These are phyloP conservation scores for Eupithecia tripunctaria DNA, from an alignment of 2,888 invertebrate species.

Conservation along the genomic window DNA sequence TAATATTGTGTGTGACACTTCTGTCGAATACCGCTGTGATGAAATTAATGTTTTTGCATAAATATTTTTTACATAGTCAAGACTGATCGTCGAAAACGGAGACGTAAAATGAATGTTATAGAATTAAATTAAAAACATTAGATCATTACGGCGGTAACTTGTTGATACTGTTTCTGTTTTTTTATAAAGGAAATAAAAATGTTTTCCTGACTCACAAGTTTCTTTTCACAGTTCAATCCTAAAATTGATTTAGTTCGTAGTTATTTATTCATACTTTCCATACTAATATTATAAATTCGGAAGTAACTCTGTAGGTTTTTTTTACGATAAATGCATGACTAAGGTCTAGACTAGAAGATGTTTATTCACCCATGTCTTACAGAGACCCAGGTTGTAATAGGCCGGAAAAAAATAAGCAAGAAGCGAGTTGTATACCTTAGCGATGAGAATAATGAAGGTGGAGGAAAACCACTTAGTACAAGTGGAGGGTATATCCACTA, in stretches of 20 bases:
- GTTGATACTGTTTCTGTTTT: constrained; percentile 31
- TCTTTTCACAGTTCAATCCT: constrained; percentile 13
- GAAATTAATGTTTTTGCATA: constrained; percentile 42
- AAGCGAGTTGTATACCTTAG: no score
- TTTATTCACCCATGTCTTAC: no score
- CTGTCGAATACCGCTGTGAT: constrained; percentile 42
- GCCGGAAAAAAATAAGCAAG: no score
- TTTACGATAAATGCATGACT: no score
- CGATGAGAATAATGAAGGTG: no score
- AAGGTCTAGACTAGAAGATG: no score
- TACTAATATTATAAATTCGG: no score
- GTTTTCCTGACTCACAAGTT: constrained; percentile 49
- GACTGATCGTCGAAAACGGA: constrained; percentile 28
- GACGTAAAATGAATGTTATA: constrained; percentile 21
- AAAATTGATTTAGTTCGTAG: neutral
- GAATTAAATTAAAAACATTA: constrained; percentile 50
- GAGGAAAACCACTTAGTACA: no score
- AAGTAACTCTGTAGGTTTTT: no score
- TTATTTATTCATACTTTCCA: neutral
- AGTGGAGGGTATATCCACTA: no score
- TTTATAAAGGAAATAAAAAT: constrained; percentile 60
- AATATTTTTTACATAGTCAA: constrained; percentile 14
- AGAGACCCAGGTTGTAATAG: no score
- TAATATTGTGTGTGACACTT: constrained; percentile 47
- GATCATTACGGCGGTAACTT: constrained; percentile 58